Base-by-base conservation (phyloP, 2,888 invertebrate species). In the Seladonia tumulorum region DNA sequence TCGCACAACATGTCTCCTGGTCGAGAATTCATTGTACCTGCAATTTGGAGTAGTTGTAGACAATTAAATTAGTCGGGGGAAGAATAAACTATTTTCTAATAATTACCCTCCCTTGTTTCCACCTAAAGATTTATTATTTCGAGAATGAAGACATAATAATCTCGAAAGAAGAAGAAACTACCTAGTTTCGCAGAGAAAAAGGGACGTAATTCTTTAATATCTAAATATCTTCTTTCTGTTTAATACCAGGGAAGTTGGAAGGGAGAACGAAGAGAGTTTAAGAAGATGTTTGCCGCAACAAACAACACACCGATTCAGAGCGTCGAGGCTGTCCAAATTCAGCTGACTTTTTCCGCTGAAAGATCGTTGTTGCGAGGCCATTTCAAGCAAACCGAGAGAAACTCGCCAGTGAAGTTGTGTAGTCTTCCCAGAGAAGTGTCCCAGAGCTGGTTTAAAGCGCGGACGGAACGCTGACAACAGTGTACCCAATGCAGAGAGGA, bases 341-440 rank as follows among this genome's bases (percentile, higher is more conserved):
- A 66, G 66, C 66, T 25, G 66, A 66, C 66, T 66, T 66, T 66
- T 66, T 66, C 66, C 16, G 25, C 35, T 66, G 18, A 66, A 66
- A 35, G 66, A 35, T 35, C 18, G 35, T 35, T 16, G 66, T 29
- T 18, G 18, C 16, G 35, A 16, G 35, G 14, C 66, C 35, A 29
- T 35, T 66, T 29, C 66, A 29, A 66, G 29, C 63, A 29, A 57
- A 66, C 66, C 66, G 18, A 66, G 66, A 18, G 66, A 66, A 66
- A 66, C 29, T 66, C 29, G 66, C 35, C 66, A 18, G 66, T 35
- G 66, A 29, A 66, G 29, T 35, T 35, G 66, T 66, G 66, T 66
- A 66, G 29, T 66, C 18, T 66, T 35, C 18, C 2, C 18, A 35
- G 25, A 29, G 66, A 66, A 66, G 66, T 35, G 66, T 66, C 18